Percentiles rank a stretch among this genome's conserved stretches.
These are phyloP conservation scores for Carlito syrichta DNA, from an alignment of 2,113 vertebrate species.

Conservation along the genomic window DNA sequence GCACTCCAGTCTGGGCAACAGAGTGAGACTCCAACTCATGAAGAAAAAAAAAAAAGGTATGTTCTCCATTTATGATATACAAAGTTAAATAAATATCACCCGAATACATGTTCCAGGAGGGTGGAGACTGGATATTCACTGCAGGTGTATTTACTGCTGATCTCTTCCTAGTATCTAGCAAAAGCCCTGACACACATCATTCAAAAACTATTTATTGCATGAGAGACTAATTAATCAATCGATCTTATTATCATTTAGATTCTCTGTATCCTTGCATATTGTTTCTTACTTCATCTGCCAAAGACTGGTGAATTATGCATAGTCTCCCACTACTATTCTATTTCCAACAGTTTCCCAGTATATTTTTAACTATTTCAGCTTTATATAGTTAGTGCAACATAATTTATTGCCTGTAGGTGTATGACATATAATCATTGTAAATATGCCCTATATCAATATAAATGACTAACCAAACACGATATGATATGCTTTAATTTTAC, in stretches of 20 bases:
- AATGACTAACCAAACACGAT: not conserved
- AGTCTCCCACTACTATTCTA: not conserved
- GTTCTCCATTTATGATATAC: not conserved
- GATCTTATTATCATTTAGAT: not conserved
- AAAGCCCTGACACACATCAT: not conserved
- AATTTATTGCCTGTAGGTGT: not conserved
- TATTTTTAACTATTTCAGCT: not conserved
- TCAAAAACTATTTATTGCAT: not conserved
- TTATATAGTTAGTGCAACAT: not conserved
- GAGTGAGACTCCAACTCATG: too few species aligned
- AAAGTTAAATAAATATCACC: slow-evolving; percentile 8
- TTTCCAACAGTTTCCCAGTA: not conserved
- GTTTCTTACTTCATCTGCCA: not conserved
- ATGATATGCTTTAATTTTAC: not conserved
- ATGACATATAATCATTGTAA: not conserved
- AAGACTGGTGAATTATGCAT: not conserved
- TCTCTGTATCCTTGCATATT: not conserved
- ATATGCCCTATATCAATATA: not conserved
- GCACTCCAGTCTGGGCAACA: too few species aligned
- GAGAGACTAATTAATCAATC: slow-evolving; percentile 14
- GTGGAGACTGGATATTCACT: not conserved
- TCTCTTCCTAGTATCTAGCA: not conserved
- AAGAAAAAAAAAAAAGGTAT: not conserved
- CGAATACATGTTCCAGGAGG: not conserved
- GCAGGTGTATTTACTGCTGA: not conserved